Conservation (phyloP, 2,113 vertebrate genomes). For the Phyllostomus discolor region DNA sequence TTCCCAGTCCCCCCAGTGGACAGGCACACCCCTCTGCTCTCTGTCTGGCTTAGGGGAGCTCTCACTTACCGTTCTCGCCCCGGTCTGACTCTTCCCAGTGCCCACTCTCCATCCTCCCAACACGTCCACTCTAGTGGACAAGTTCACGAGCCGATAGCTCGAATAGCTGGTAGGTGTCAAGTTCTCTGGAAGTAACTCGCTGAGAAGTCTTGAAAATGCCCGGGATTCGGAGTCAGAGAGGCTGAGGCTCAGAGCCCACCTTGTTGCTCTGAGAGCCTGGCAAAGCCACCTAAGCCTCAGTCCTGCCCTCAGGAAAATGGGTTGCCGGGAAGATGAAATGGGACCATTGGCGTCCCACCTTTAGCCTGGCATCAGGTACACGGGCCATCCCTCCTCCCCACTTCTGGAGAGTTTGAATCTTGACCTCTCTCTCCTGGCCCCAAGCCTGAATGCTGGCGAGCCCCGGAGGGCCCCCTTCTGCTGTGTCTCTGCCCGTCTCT, state of each 20-base stretch:
- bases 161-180: not conserved
- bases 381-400: rapidly evolving
- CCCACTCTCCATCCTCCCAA: too few relatives aligned
- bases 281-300: not conserved
- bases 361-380: rapidly evolving
- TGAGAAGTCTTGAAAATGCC: not conserved
- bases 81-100: too few relatives aligned
- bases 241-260: rapidly evolving
- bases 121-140: not conserved
- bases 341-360: rapidly evolving
- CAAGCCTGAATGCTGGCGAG: rapidly evolving
- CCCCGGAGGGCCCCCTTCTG: rapidly evolving
- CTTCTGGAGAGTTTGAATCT: rapidly evolving
- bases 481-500: rapidly evolving
- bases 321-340: rapidly evolving
- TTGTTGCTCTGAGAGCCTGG: rapidly evolving
- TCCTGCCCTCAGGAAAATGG: not conserved
- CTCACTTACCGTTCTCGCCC: rapidly evolving
- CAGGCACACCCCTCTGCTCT: rapidly evolving
- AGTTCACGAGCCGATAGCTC: rapidly evolving
- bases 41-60: rapidly evolving
- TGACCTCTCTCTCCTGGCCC: not conserved
- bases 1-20: rapidly evolving
- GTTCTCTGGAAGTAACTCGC: not conserved
- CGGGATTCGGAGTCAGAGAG: not conserved